Evolutionary conservation across 2,888 invertebrate genomes (phyloP), one percentile per base, ranked within the genome.

Genomic region (Heliconius aoede): DNA sequence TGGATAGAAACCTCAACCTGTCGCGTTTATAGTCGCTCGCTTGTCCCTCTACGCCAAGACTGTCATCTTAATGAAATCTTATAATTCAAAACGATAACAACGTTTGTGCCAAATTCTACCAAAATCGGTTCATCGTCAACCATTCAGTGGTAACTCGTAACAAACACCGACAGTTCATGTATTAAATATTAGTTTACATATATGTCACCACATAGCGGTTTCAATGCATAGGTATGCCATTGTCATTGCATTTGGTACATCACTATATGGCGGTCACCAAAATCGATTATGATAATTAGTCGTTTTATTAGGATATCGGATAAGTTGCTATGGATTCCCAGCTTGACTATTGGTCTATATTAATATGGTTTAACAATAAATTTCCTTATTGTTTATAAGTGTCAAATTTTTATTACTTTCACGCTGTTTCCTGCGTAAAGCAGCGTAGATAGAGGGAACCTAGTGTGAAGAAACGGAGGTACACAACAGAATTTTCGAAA

Each of bases 211-310:
- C 18, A 8, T 55, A 69, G 30, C 55, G 32, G 40, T n/a, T n/a
- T 21, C 55, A 11, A 55, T 64, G 69, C 62, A 36, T 32, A 75
- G 62, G 28, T 13, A 40, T 30, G 36, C 26, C 30, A 73, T 76
- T 26, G 65, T 15, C 58, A 36, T 7, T 72, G 36, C 67, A 75
- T 72, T 68, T 64, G 62, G 68, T 55, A 40, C 13, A 36, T 51
- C 46, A 13, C 15, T 13, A 24, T 72, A 55, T 65, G 76, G 76
- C 40, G 58, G 26, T 58, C 64, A 30, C 64, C 72, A 65, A 76
- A 71, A 58, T 28, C 21, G 21, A 21, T 24, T 76, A 76, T 76
- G 62, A 11, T 76, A 76, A 76, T 76, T 30, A 28, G 9, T 4
- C 9, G 13, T 28, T 46, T 51, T 71, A 62, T 69, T 62, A 36